A percentile compares a stretch with the other conserved stretches of the same genome.
phyloP scores from a whole-genome alignment of 2,113 vertebrate species.

The Oophaga pumilio region DNA sequence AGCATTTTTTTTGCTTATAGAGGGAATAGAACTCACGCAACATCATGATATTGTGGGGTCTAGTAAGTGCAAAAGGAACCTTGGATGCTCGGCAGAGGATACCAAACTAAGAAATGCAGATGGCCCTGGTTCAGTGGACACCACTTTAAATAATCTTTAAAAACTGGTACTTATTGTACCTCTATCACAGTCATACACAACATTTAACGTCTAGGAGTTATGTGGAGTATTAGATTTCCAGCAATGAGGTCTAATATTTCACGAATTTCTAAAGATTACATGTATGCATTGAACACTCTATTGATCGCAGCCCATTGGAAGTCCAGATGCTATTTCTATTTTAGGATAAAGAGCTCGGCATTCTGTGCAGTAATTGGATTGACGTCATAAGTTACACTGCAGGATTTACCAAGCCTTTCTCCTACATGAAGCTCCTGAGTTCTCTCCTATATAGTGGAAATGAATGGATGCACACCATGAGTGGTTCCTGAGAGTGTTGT shows the following conservation, averaged over 20 bases:
- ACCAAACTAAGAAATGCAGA: no score
- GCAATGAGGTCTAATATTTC: no score
- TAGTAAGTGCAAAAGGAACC: no score
- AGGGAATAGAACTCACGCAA: no score
- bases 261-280: neutral
- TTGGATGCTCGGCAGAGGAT: no score
- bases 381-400: constrained; percentile 9
- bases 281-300: neutral
- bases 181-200: neutral
- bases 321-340: constrained; percentile 6
- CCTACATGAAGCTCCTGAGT: neutral
- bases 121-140: neutral
- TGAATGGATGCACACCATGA: neutral
- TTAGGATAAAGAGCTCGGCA: neutral
- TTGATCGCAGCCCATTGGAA: neutral
- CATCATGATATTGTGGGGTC: no score
- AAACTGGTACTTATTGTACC: neutral
- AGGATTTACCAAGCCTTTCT: constrained; percentile 18
- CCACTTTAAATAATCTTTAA: neutral
- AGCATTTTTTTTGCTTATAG: no score
- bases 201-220: neutral
- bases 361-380: constrained; percentile 17
- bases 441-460: neutral
- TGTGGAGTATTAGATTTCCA: neutral
- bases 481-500: neutral